A percentile compares a stretch with the other conserved stretches of the same genome.
Conservation (phyloP, 1,140 invertebrate species). For the Holcopasites calliopsidis region DNA sequence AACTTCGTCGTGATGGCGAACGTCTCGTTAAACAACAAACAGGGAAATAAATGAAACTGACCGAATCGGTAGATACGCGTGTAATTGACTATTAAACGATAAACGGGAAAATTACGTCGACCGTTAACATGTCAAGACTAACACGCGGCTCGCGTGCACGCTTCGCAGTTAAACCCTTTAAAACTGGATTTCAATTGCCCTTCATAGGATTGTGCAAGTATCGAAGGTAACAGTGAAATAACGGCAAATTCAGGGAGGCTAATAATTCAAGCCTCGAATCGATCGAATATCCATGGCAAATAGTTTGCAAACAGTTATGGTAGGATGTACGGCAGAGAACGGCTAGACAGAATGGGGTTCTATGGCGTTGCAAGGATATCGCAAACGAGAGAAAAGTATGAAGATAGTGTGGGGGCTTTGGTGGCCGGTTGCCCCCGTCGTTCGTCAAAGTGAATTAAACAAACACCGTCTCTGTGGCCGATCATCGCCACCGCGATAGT, state of each 20-base stretch:
- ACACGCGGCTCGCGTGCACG: not conserved
- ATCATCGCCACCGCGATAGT: slow-evolving; percentile 34
- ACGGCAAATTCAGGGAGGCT: not conserved
- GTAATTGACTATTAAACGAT: slow-evolving; percentile 19
- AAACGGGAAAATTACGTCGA: not conserved
- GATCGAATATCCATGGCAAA: not conserved
- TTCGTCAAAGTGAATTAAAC: slow-evolving; percentile 64
- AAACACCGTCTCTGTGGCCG: slow-evolving; percentile 55
- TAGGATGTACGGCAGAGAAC: too few relatives aligned
- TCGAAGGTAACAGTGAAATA: not conserved
- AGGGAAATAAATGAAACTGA: slow-evolving; percentile 13
- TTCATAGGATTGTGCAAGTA: too few relatives aligned
- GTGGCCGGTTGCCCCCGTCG: not conserved
- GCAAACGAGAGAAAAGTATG: slow-evolving; percentile 22
- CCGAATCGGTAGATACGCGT: slow-evolving; percentile 5
- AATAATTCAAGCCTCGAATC: not conserved
- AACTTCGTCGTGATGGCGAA: slow-evolving; percentile 7
- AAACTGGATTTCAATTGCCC: not conserved
- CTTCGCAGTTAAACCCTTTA: not conserved
- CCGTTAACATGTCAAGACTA: not conserved
- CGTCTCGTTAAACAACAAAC: slow-evolving; percentile 20
- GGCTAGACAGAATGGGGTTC: not conserved
- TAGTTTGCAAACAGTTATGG: not conserved
- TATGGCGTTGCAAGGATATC: slow-evolving; percentile 21
- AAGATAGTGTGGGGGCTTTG: slow-evolving; percentile 36